These are phyloP conservation scores for Chelon labrosus DNA, from an alignment of 2,797 vertebrate species.

Conservation along the genomic window DNA sequence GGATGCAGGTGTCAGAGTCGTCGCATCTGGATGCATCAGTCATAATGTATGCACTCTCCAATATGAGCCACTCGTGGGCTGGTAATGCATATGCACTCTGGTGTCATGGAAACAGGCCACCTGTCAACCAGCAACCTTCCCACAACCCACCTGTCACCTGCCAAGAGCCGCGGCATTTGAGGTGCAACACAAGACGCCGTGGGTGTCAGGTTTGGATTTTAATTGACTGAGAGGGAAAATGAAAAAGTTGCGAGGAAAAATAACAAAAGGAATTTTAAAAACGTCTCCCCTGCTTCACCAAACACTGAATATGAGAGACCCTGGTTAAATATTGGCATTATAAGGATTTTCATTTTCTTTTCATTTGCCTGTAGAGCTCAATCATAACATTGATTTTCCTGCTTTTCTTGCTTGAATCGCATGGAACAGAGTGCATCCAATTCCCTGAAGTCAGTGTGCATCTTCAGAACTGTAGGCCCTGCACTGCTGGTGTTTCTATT, in stretches of 20 bases:
- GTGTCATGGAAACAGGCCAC: slow-evolving; percentile 51
- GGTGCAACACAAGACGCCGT: not conserved
- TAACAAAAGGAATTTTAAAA: slow-evolving; percentile 27
- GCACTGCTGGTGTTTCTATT: not conserved
- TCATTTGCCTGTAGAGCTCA: not conserved
- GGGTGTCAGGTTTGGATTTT: slow-evolving; percentile 42
- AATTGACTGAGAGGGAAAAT: slow-evolving; percentile 28
- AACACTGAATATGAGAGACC: not conserved
- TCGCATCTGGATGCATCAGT: slow-evolving; percentile 10
- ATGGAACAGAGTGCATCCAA: not conserved
- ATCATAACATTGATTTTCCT: not conserved
- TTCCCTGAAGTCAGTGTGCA: not conserved
- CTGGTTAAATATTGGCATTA: not conserved
- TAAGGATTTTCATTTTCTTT: not conserved
- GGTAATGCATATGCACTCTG: slow-evolving; percentile 39
- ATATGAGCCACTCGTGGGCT: not conserved
- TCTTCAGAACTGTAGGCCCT: not conserved
- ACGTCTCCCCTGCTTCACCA: slow-evolving; percentile 9
- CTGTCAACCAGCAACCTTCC: slow-evolving; percentile 52
- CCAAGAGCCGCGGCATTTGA: not conserved
- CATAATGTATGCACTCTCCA: slow-evolving; percentile 24
- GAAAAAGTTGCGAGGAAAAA: slow-evolving; percentile 27
- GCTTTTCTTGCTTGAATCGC: not conserved
- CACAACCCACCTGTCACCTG: slow-evolving; percentile 50
- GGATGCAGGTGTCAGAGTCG: slow-evolving; percentile 17